Conservation (phyloP, 2,888 invertebrate genomes). For the Theristus sp. region DNA sequence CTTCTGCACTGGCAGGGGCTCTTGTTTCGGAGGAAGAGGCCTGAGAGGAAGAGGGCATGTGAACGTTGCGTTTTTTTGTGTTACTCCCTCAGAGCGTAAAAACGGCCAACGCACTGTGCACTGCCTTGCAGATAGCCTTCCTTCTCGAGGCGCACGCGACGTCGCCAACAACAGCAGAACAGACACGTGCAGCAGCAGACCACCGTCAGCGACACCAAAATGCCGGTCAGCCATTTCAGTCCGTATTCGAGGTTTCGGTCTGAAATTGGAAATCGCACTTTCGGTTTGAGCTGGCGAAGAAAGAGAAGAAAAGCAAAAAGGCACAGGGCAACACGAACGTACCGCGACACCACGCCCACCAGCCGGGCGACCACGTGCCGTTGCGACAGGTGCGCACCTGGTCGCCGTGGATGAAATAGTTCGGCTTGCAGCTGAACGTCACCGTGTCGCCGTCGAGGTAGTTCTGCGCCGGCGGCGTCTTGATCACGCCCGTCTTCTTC, state of each 20-base stretch:
- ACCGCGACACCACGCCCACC: slow-evolving; percentile 19
- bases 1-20: too few species aligned
- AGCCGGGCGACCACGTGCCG: slow-evolving; percentile 19
- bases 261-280: too few species aligned
- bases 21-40: background rate
- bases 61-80: background rate
- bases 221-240: slow-evolving; percentile 18
- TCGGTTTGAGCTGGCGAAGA: background rate
- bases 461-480: slow-evolving; percentile 16
- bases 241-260: slow-evolving; percentile 17
- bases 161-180: slow-evolving; percentile 12
- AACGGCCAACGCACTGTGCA: background rate
- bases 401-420: slow-evolving; percentile 19
- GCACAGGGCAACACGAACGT: background rate
- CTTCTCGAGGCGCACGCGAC: slow-evolving; percentile 9
- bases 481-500: slow-evolving; percentile 17
- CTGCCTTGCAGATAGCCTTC: background rate
- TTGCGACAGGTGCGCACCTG: slow-evolving; percentile 14
- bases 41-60: background rate
- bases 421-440: slow-evolving; percentile 16
- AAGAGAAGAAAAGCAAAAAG: background rate
- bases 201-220: slow-evolving; percentile 1
- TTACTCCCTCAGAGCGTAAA: background rate
- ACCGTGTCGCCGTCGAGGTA: slow-evolving; percentile 18
- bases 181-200: slow-evolving; percentile 2